phyloP scores from a whole-genome alignment of 2,797 vertebrate species.

The Moxostoma hubbsi region DNA sequence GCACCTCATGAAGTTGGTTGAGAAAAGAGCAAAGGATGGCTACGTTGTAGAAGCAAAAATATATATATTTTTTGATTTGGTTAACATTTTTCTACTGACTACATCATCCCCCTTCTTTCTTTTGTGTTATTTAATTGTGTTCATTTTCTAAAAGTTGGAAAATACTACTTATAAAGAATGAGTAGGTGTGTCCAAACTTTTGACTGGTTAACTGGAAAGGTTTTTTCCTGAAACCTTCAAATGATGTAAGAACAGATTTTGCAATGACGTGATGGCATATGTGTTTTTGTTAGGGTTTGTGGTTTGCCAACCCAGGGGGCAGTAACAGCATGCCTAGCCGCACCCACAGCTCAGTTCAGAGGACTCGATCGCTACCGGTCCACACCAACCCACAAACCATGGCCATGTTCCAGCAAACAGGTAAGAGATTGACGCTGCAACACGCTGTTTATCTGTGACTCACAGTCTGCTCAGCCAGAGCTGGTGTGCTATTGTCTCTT shows the following conservation, averaged over 20 bases:
- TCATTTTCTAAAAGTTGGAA: too few relatives aligned
- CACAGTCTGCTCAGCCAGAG: background rate
- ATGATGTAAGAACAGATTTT: background rate
- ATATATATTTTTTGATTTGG: too few relatives aligned
- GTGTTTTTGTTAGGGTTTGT: conserved; percentile 83
- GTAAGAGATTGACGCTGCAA: conserved; percentile 70
- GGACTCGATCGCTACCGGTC: conserved; percentile 94
- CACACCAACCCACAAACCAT: conserved; percentile 94
- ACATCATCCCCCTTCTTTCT: too few relatives aligned
- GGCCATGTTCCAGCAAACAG: conserved; percentile 93
- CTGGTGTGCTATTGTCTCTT: background rate
- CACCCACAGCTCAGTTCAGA: conserved; percentile 94
- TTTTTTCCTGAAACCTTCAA: background rate
- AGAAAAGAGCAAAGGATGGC: too few relatives aligned
- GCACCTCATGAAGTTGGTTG: too few relatives aligned
- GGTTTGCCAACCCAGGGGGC: conserved; percentile 97
- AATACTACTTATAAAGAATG: too few relatives aligned
- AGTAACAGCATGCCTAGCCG: conserved; percentile 98
- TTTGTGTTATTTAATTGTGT: too few relatives aligned
- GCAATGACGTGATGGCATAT: background rate
- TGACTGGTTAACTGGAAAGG: too few relatives aligned
- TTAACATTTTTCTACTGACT: too few relatives aligned
- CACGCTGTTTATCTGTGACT: background rate
- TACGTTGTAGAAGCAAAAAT: too few relatives aligned
- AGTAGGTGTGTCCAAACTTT: too few relatives aligned